Evolutionary conservation across 2,113 vertebrate genomes (phyloP), one percentile per base, ranked within the genome.

Genomic region (Cyanocitta stelleri): DNA sequence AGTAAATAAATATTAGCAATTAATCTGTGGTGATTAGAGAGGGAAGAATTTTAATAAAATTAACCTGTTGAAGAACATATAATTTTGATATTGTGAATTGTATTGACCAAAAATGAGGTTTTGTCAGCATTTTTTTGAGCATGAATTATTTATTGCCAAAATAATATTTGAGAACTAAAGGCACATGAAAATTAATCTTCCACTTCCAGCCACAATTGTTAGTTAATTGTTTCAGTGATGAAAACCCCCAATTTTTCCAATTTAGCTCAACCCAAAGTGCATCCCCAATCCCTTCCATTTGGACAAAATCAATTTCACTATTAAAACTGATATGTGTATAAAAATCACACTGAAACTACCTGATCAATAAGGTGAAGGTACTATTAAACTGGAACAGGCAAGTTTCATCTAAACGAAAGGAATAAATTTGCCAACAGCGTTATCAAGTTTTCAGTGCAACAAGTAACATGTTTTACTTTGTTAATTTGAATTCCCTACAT

Each of bases 211-310:
- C 33, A 63, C 18, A 54, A 27, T 24, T 66, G 14, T 61, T 89
- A 27, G 29, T 77, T 90, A 33, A 49, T 56, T 71, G 23, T 63
- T 88, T 71, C 44, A 84, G 33, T 44, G 39, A 76, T 55, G 39
- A 93, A 94, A 94, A 92, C 3, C 4, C 12, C 41, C n/a, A 66
- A 1, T 29, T 76, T 4, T 67, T 92, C 26, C 33, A 51, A 51
- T 80, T 80, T 74, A 62, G 23, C 32, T 74, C 51, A 66, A 33
- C 30, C 16, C 55, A 46, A 85, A 69, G 12, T 29, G 48, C 12
- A 32, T 4, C 7, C 7, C 21, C 5, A 3, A 2, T 5, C 24
- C 5, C 27, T 75, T 61, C n/a, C 48, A 51, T 11, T 1, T 33
- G 19, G 39, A 44, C 6, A 88, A 80, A 52, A 6, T 83, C 59